Evolutionary conservation across 1,140 invertebrate species (phyloP).

Genomic region (Sesamia nonagrioides): DNA sequence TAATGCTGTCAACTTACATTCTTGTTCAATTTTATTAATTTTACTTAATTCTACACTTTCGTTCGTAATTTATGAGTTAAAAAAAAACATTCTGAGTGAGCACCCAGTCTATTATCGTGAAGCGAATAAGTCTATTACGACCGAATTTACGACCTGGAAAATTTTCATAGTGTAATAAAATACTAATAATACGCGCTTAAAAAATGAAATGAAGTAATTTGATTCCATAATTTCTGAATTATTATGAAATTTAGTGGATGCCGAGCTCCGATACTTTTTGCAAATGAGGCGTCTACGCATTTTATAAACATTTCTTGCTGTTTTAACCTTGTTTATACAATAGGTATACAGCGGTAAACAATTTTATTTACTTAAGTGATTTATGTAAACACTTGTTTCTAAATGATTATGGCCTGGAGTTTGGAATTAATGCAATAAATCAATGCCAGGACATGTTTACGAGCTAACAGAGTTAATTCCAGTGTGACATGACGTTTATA

Average conservation of each 20-base stretch:
- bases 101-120: slow-evolving; percentile 18
- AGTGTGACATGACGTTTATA: slow-evolving; percentile 84
- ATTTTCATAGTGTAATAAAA: slow-evolving; percentile 28
- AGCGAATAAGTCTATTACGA: slow-evolving; percentile 32
- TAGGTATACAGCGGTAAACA: slow-evolving; percentile 52
- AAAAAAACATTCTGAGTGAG: background rate
- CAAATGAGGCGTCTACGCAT: slow-evolving; percentile 37
- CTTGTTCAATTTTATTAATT: slow-evolving; percentile 10
- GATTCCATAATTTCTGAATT: slow-evolving; percentile 19
- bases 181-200: slow-evolving; percentile 14
- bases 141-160: slow-evolving; percentile 18
- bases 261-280: background rate
- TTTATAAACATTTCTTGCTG: slow-evolving; percentile 36
- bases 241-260: slow-evolving; percentile 32
- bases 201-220: slow-evolving; percentile 33
- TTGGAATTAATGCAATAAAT: slow-evolving; percentile 84
- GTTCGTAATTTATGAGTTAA: background rate
- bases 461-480: slow-evolving; percentile 85
- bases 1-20: slow-evolving; percentile 33
- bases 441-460: slow-evolving; percentile 85
- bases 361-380: slow-evolving; percentile 63
- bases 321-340: slow-evolving; percentile 49
- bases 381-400: slow-evolving; percentile 77
- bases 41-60: background rate
- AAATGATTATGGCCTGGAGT: slow-evolving; percentile 77